Evolutionary conservation across 2,888 invertebrate species (phyloP).

Genomic region (Sinelater perroti): DNA sequence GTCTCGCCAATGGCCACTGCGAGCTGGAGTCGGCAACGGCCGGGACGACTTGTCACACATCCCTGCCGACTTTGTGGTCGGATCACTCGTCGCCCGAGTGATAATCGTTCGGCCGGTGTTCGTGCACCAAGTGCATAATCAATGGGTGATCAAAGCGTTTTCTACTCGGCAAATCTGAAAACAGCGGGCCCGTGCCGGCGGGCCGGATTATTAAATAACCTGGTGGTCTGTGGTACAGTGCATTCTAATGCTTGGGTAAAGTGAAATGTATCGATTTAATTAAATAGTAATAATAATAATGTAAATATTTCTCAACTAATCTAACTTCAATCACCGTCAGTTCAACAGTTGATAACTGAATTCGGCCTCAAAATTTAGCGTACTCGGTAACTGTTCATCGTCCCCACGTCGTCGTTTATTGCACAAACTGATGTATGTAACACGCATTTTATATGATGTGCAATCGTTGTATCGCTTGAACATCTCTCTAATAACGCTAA

Average conservation of each 20-base stretch:
- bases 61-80: slow-evolving; percentile 39
- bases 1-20: slow-evolving; percentile 36
- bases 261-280: slow-evolving; percentile 33
- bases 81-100: slow-evolving; percentile 39
- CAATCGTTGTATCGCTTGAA: slow-evolving; percentile 39
- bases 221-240: slow-evolving; percentile 38
- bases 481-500: slow-evolving; percentile 35
- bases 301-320: slow-evolving; percentile 40
- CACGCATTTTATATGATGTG: slow-evolving; percentile 38
- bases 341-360: slow-evolving; percentile 31
- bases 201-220: slow-evolving; percentile 22
- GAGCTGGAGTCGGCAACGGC: slow-evolving; percentile 32
- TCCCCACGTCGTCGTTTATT: slow-evolving; percentile 39
- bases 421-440: slow-evolving; percentile 40
- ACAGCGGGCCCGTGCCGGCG: slow-evolving; percentile 2
- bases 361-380: slow-evolving; percentile 33
- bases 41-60: slow-evolving; percentile 37
- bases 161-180: slow-evolving; percentile 19
- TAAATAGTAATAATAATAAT: slow-evolving; percentile 38
- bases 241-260: slow-evolving; percentile 36
- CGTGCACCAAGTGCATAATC: slow-evolving; percentile 33
- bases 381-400: slow-evolving; percentile 27
- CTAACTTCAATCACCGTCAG: slow-evolving; percentile 40
- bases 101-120: slow-evolving; percentile 28
- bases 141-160: slow-evolving; percentile 32